Evolutionary conservation across 2,888 invertebrate species (phyloP).

Genomic region (Thalpophila matura): DNA sequence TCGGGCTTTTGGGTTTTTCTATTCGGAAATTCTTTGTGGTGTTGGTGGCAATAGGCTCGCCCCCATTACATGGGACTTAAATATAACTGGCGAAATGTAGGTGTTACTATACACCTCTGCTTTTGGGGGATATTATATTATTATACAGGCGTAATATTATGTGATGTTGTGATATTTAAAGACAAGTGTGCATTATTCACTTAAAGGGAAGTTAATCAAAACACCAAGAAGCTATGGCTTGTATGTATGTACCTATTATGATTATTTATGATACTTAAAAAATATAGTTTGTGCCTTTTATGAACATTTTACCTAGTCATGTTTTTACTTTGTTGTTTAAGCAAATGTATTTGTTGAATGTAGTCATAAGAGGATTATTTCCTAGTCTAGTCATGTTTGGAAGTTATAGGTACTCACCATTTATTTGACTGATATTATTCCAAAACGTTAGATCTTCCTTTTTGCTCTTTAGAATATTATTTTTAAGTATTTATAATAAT

Average conservation of each 20-base stretch:
- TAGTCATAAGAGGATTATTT: constrained; percentile 41
- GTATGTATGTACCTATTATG: too few relatives aligned
- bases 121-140: too few relatives aligned
- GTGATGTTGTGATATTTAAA: constrained; percentile 11
- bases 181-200: constrained; percentile 35
- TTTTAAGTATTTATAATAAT: constrained; percentile 19
- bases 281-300: constrained; percentile 24
- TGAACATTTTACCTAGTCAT: constrained; percentile 55
- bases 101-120: too few relatives aligned
- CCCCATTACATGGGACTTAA: too few relatives aligned
- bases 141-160: neutral
- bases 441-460: constrained; percentile 54
- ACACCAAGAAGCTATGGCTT: constrained; percentile 21
- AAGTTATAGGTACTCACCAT: constrained; percentile 56
- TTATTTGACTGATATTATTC: constrained; percentile 52
- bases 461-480: constrained; percentile 38
- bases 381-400: constrained; percentile 52
- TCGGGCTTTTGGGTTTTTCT: too few relatives aligned
- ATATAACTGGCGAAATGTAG: too few relatives aligned
- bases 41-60: too few relatives aligned
- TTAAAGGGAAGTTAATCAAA: neutral
- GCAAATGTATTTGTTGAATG: constrained; percentile 29
- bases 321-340: constrained; percentile 38
- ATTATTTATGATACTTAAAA: too few relatives aligned
- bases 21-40: too few relatives aligned